Base-by-base conservation (phyloP, 2,797 vertebrate species). In the Poecilia wingei region DNA sequence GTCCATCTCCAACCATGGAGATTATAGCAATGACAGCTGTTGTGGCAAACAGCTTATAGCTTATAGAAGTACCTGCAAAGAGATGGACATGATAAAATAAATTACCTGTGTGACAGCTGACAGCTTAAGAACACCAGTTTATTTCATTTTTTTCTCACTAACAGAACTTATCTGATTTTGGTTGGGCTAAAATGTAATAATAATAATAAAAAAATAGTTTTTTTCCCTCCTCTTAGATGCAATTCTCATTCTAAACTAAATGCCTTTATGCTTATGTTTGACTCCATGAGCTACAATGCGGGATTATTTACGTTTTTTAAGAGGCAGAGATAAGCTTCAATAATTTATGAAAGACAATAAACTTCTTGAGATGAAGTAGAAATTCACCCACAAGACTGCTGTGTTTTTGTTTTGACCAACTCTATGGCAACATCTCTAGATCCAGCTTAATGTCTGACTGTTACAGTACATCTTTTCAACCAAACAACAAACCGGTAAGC, bases 61-160 rank as follows among this genome's bases (percentile, higher is more conserved):
- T 95, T 94, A 94, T 91, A 93, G 87, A 92, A 92, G 90, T 91
- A 93, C 89, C 93, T 89, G 88, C 85, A 81, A 91, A 89, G 90
- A 92, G 95, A 96, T 95, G 88, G 89, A 78, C 41, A 28, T 3
- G 95, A 96, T 96, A 95, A 96, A 95, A 95, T 95, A 96, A 96
- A 96, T 96, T 93, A 96, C 94, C 90, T 94, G 88, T 87, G 86
- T 88, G 92, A 91, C 59, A 83, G 90, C 89, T 90, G 90, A 92
- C 84, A 89, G 93, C 86, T 93, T 94, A 93, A 91, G 88, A 93
- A 92, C 90, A 91, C 86, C 84, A 78, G 61, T 86, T 91, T 79
- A 90, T 94, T 91, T 89, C 79, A 71, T 84, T 88, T 47, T 28
- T 39, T 18, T 3, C 45, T 33, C 33, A 66, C 73, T 75, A 85